phyloP scores from a whole-genome alignment of 2,797 vertebrate genomes.

The Artibeus lituratus region DNA sequence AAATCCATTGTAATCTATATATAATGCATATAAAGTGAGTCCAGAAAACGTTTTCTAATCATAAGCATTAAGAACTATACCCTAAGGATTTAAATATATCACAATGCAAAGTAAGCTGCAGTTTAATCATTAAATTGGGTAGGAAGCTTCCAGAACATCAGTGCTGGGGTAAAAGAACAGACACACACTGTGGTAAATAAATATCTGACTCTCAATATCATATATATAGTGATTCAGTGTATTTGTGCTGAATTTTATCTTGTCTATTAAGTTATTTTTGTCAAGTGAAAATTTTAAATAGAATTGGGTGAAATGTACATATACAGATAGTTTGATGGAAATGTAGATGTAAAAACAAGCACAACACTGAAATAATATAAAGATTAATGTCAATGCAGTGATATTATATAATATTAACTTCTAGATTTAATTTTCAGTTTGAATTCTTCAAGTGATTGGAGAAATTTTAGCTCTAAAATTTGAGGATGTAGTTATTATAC shows the following conservation, averaged over 20 bases:
- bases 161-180: neutral
- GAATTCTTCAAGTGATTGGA: neutral
- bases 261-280: neutral
- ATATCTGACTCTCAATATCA: neutral
- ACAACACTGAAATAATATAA: neutral
- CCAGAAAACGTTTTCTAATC: conserved; percentile 13
- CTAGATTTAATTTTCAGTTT: neutral
- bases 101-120: neutral
- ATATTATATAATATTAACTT: neutral
- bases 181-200: conserved; percentile 23
- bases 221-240: neutral
- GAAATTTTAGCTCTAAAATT: neutral
- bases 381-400: neutral
- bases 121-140: conserved; percentile 52
- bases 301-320: neutral
- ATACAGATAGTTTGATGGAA: neutral
- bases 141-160: conserved; percentile 53
- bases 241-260: neutral
- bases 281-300: neutral
- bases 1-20: conserved; percentile 68
- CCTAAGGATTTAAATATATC: conserved; percentile 58
- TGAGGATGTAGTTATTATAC: neutral
- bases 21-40: conserved; percentile 45
- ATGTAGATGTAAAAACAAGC: neutral
- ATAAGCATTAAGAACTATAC: conserved; percentile 38